These are phyloP conservation scores for Lagothrix lagotricha DNA, from an alignment of 2,797 vertebrate genomes.

Conservation along the genomic window DNA sequence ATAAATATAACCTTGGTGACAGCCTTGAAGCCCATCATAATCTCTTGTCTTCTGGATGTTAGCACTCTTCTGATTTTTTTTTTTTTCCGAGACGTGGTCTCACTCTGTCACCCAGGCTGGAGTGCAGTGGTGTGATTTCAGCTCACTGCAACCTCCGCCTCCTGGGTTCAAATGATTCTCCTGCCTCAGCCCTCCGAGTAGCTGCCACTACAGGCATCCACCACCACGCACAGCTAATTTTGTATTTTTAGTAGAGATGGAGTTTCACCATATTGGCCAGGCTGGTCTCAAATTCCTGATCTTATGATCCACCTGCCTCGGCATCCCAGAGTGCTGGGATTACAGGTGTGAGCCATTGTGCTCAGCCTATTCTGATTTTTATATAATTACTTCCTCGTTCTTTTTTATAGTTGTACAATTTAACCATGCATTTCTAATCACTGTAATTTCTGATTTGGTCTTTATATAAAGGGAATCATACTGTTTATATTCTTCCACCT, in stretches of 20 bases:
- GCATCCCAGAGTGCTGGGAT: too few relatives aligned
- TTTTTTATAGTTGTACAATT: not conserved
- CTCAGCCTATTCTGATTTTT: not conserved
- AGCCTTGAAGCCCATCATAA: not conserved
- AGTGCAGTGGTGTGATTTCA: not conserved
- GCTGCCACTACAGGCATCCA: too few relatives aligned
- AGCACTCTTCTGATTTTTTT: not conserved
- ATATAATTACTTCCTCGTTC: not conserved
- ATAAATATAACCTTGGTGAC: not conserved
- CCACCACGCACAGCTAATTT: too few relatives aligned
- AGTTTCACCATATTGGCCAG: too few relatives aligned
- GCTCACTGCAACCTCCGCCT: not conserved
- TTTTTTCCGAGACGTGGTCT: too few relatives aligned
- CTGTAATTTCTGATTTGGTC: not conserved
- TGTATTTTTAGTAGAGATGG: too few relatives aligned
- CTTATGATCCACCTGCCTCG: too few relatives aligned
- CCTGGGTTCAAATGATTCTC: not conserved
- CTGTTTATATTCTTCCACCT: not conserved
- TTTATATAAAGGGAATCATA: not conserved
- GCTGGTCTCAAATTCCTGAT: too few relatives aligned
- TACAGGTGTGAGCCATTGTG: too few relatives aligned
- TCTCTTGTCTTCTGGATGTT: not conserved
- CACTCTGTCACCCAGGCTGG: not conserved
- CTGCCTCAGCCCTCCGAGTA: not conserved
- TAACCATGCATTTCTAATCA: constrained; percentile 1